These are phyloP conservation scores for Cyrtonyx montezumae DNA, from an alignment of 2,113 vertebrate genomes.

Conservation along the genomic window DNA sequence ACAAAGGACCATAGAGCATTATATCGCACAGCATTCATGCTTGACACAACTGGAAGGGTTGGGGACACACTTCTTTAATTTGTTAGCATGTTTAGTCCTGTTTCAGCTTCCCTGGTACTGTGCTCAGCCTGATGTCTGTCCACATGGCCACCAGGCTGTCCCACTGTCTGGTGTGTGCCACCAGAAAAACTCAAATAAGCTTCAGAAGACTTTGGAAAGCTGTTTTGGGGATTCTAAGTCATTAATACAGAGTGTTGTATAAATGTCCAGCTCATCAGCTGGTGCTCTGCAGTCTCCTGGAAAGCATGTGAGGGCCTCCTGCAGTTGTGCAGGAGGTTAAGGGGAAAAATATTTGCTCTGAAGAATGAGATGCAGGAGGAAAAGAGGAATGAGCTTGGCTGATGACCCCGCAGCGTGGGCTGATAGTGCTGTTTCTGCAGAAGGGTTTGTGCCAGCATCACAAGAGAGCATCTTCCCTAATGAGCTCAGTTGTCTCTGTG, in stretches of 20 bases:
- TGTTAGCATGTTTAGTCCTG: not conserved
- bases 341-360: not conserved
- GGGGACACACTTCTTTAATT: not conserved
- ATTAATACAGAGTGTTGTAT: rapidly evolving
- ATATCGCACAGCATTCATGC: not conserved
- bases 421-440: not conserved
- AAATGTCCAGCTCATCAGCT: not conserved
- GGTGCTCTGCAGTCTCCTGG: not conserved
- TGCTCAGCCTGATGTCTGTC: not conserved
- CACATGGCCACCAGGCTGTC: not conserved
- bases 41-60: not conserved
- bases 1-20: not conserved
- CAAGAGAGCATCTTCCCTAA: not conserved
- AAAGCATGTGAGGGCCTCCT: not conserved
- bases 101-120: not conserved
- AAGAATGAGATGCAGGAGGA: not conserved
- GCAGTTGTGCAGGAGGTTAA: not conserved
- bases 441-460: not conserved
- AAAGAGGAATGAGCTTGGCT: rapidly evolving
- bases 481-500: not conserved
- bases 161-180: not conserved
- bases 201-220: rapidly evolving
- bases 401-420: not conserved
- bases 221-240: not conserved
- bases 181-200: not conserved